Conservation (phyloP, 64 coral and sea anemone genomes). For the Astreopora myriophthalma region DNA sequence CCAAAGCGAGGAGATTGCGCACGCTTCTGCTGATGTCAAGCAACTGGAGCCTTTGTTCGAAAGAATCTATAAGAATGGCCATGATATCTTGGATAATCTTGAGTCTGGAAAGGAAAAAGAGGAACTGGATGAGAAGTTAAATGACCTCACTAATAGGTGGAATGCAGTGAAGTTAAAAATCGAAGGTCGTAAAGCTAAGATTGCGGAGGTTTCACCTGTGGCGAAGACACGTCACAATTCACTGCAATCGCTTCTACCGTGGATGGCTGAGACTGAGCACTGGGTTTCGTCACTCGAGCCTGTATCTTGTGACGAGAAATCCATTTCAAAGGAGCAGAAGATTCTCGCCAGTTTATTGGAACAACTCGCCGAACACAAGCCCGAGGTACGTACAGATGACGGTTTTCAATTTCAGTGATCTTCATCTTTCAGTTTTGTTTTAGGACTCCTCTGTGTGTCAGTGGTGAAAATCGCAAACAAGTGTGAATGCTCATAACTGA, state of each 20-base stretch:
- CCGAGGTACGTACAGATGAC: background rate
- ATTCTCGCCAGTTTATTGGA: slow-evolving; percentile 46
- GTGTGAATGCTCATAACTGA: background rate
- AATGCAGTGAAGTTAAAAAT: slow-evolving; percentile 68
- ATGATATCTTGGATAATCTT: slow-evolving; percentile 62
- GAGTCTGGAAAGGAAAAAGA: slow-evolving; percentile 81
- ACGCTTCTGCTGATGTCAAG: slow-evolving; percentile 68
- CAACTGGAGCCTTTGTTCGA: slow-evolving; percentile 93
- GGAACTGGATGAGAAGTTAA: slow-evolving; percentile 74
- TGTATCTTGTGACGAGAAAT: slow-evolving; percentile 88
- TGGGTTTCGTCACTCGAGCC: slow-evolving; percentile 70
- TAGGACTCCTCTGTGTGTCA: background rate
- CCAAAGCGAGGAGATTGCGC: slow-evolving; percentile 76
- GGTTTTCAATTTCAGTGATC: background rate
- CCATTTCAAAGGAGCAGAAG: slow-evolving; percentile 75
- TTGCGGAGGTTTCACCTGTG: slow-evolving; percentile 77
- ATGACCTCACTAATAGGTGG: slow-evolving; percentile 79
- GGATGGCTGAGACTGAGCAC: slow-evolving; percentile 65
- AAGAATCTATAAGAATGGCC: slow-evolving; percentile 68
- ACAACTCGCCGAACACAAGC: slow-evolving; percentile 64
- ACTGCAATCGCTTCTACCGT: slow-evolving; percentile 54
- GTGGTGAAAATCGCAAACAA: too few relatives aligned
- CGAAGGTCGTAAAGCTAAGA: slow-evolving; percentile 70
- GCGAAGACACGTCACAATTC: slow-evolving; percentile 65
- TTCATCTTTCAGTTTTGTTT: background rate